Evolutionary conservation across 2,797 vertebrate species (phyloP).

Genomic region (Sebastes itinus): DNA sequence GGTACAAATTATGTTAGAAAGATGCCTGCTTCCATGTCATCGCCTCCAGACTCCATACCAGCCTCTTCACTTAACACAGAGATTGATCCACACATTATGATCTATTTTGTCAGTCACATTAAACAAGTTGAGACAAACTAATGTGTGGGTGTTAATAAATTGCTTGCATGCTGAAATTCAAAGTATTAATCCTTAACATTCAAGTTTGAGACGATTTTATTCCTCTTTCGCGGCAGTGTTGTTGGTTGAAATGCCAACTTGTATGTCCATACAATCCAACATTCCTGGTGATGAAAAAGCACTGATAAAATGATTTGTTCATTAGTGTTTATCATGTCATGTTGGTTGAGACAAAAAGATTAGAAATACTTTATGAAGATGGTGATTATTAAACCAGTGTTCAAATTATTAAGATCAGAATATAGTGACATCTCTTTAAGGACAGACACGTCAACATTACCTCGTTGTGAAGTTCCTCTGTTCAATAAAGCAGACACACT

Average conservation of each 20-base stretch:
- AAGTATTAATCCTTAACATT: not conserved
- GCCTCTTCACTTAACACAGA: not conserved
- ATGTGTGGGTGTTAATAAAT: not conserved
- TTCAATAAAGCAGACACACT: slow-evolving; percentile 32
- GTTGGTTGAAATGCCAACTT: not conserved
- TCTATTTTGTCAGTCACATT: not conserved
- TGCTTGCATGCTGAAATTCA: not conserved
- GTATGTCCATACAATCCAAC: too few species aligned
- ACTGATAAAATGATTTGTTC: not conserved
- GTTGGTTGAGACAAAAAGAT: not conserved
- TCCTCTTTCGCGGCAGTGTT: not conserved
- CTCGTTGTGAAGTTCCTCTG: slow-evolving; percentile 21
- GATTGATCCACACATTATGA: not conserved
- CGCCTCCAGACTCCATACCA: not conserved
- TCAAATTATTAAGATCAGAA: not conserved
- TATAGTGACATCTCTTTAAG: not conserved
- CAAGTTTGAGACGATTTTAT: not conserved
- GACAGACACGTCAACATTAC: not conserved
- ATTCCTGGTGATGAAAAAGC: not conserved
- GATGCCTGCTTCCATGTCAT: not conserved
- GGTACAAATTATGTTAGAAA: not conserved
- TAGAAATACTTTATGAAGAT: not conserved
- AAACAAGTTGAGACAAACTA: not conserved
- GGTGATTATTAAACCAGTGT: too few species aligned
- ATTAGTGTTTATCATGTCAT: not conserved